phyloP scores from a whole-genome alignment of 2,888 invertebrate species.

The Caenorhabditis parvicauda region DNA sequence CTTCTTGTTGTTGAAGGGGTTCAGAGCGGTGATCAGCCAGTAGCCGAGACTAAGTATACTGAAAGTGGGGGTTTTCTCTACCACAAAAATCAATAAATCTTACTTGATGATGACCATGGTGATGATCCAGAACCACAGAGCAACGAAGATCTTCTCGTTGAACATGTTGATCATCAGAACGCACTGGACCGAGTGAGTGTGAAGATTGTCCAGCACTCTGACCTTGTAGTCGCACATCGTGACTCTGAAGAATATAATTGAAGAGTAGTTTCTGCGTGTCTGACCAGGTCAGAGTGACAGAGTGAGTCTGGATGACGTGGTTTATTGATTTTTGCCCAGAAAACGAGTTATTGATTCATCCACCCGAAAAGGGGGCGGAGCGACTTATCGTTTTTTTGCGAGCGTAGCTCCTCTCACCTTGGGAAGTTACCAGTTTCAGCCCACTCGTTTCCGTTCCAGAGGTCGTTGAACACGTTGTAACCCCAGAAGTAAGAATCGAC shows the following conservation, averaged over 20 bases:
- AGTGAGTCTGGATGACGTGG: too few species aligned
- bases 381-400: background rate
- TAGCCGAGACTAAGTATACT: conserved; percentile 36
- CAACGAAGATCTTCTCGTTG: conserved; percentile 58
- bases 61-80: conserved; percentile 9
- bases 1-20: conserved; percentile 18
- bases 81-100: background rate
- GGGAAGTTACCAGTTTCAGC: conserved; percentile 60
- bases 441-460: conserved; percentile 58
- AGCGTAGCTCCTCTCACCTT: conserved; percentile 3
- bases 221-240: conserved; percentile 62
- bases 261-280: too few species aligned
- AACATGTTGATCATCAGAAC: conserved; percentile 61
- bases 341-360: too few species aligned
- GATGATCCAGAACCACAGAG: conserved; percentile 63
- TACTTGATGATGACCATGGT: too few species aligned
- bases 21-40: conserved; percentile 43
- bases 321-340: too few species aligned
- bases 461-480: conserved; percentile 50
- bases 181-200: conserved; percentile 61
- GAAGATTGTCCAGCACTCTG: conserved; percentile 59
- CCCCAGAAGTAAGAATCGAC: conserved; percentile 59
- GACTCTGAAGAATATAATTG: conserved; percentile 37
- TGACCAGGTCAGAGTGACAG: too few species aligned
- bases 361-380: too few species aligned